phyloP scores from a whole-genome alignment of 1,140 invertebrate species.

The Daktulosphaira vitifoliae region DNA sequence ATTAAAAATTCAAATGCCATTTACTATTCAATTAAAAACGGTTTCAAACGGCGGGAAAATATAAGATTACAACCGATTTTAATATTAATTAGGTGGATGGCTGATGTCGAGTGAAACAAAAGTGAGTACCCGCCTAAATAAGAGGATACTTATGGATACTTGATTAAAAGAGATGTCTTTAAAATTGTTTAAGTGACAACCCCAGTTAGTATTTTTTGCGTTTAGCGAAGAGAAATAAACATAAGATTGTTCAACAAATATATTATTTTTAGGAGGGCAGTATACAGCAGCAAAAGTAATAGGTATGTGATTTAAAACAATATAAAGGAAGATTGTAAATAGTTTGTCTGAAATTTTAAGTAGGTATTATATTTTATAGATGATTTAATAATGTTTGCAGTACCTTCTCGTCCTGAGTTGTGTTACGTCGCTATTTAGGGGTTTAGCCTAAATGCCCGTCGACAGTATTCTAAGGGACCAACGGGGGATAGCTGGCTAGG shows the following conservation, averaged over 20 bases:
- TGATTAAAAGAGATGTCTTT: not conserved
- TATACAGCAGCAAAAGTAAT: not conserved
- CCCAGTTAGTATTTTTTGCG: constrained; percentile 5
- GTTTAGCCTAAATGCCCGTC: too few relatives aligned
- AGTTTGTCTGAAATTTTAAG: not conserved
- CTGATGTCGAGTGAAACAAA: too few relatives aligned
- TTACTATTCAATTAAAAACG: too few relatives aligned
- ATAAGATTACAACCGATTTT: too few relatives aligned
- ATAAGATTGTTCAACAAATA: not conserved
- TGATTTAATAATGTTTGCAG: not conserved
- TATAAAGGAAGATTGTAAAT: not conserved
- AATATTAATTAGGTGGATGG: too few relatives aligned
- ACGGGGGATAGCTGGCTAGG: too few relatives aligned
- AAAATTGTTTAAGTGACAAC: not conserved
- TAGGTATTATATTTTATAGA: not conserved
- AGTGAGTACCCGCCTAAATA: too few relatives aligned
- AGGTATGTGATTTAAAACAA: not conserved
- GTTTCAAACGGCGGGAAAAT: too few relatives aligned
- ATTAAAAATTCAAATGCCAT: too few relatives aligned
- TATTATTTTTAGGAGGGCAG: not conserved
- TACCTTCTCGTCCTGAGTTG: not conserved
- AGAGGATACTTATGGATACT: not conserved
- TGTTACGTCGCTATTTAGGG: too few relatives aligned
- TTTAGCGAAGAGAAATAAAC: not conserved
- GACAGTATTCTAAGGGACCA: too few relatives aligned